These are phyloP conservation scores for Apaloderma vittatum DNA, from an alignment of 2,113 vertebrate genomes.

Conservation along the genomic window DNA sequence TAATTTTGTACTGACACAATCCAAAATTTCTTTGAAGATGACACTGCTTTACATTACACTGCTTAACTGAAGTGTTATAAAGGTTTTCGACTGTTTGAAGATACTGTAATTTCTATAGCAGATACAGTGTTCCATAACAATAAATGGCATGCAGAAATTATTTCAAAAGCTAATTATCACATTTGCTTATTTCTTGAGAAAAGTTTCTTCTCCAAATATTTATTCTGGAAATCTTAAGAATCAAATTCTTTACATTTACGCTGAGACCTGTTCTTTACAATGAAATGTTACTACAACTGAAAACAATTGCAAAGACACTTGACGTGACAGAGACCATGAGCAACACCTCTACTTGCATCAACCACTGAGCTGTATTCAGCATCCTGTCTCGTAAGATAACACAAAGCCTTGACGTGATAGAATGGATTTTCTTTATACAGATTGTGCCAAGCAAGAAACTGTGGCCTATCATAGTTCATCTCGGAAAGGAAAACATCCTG, in stretches of 20 bases:
- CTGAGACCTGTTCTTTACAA: background rate
- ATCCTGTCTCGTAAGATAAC: background rate
- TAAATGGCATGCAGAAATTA: background rate
- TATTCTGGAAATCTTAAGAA: background rate
- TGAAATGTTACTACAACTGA: background rate
- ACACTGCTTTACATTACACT: background rate
- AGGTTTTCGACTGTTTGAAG: background rate
- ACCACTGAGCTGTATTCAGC: background rate
- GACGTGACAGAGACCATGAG: background rate
- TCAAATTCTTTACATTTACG: background rate
- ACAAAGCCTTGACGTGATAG: background rate
- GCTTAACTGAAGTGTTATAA: background rate
- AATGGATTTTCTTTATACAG: background rate
- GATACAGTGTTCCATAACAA: background rate
- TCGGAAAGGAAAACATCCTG: slow-evolving; percentile 10
- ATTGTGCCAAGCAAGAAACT: background rate
- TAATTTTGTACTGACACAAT: background rate
- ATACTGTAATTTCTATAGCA: background rate
- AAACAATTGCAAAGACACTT: background rate
- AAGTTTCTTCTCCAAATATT: background rate
- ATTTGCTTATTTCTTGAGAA: background rate
- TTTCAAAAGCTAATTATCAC: background rate
- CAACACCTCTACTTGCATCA: background rate
- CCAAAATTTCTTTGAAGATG: background rate
- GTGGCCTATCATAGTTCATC: background rate